A percentile compares a stretch with the other conserved stretches of the same genome.
phyloP scores from a whole-genome alignment of 2,888 invertebrate genomes.

The Acanthoscelides obtectus region DNA sequence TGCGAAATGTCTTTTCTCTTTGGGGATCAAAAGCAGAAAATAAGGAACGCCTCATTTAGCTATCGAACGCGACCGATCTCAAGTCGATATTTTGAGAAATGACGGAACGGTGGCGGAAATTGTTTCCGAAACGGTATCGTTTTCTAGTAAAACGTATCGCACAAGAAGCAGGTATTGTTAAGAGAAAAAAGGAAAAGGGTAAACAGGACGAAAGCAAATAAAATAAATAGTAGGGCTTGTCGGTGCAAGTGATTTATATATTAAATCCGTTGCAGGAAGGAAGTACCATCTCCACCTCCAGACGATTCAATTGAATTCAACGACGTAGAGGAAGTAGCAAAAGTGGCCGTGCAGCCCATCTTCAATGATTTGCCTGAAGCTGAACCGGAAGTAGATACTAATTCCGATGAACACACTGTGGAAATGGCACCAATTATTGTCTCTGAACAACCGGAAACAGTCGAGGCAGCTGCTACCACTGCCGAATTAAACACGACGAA shows the following conservation, averaged over 20 bases:
- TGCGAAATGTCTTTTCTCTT: too few species aligned
- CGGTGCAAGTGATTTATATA: slow-evolving; percentile 4
- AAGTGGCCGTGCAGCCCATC: not conserved
- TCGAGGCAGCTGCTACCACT: not conserved
- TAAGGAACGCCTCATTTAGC: too few species aligned
- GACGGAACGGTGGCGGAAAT: too few species aligned
- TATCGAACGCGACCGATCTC: too few species aligned
- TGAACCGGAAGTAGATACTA: not conserved
- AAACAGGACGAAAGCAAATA: too few species aligned
- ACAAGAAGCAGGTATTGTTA: too few species aligned
- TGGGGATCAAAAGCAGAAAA: too few species aligned
- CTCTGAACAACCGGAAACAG: not conserved
- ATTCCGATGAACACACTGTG: not conserved
- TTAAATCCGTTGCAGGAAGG: not conserved
- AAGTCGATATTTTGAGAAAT: too few species aligned
- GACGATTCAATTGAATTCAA: slow-evolving; percentile 2
- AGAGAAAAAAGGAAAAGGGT: too few species aligned
- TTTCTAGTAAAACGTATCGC: too few species aligned
- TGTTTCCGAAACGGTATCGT: too few species aligned
- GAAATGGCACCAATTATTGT: not conserved
- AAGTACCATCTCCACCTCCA: not conserved
- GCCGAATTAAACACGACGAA: not conserved
- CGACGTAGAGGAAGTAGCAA: slow-evolving; percentile 2
- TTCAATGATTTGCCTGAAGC: not conserved
- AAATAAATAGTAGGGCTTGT: too few species aligned